These are phyloP conservation scores for Erethizon dorsatum DNA, from an alignment of 2,797 vertebrate species.

Conservation along the genomic window DNA sequence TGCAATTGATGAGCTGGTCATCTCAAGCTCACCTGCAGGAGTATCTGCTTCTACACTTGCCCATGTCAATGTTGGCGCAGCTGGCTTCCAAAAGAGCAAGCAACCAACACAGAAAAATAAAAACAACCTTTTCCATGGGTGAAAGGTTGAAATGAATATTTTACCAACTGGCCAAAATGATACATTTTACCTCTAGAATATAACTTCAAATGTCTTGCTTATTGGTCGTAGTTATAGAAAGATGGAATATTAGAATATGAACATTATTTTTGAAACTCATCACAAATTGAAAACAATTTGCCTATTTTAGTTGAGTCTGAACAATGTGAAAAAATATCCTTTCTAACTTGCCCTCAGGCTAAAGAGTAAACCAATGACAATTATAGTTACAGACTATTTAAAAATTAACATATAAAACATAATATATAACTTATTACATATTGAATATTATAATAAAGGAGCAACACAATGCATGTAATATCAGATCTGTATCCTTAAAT, in stretches of 20 bases:
- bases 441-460: constrained; percentile 6
- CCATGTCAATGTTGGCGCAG: neutral
- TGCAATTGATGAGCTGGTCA: neutral
- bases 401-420: constrained; percentile 5
- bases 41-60: neutral
- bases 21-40: neutral
- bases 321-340: neutral
- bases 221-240: neutral
- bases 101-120: neutral
- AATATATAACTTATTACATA: neutral
- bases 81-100: neutral
- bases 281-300: constrained; percentile 20
- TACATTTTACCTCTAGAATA: neutral
- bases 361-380: neutral
- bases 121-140: neutral
- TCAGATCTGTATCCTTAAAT: neutral
- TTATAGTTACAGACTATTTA: neutral
- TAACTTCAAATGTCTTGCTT: constrained; percentile 9
- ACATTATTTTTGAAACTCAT: neutral
- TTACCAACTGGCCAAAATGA: neutral
- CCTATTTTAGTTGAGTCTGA: constrained; percentile 26
- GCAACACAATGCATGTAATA: neutral
- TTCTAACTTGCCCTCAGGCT: neutral
- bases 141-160: neutral
- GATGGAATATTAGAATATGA: neutral